Conservation (phyloP, 2,113 vertebrate species). For the Heterotilapia buettikoferi region DNA sequence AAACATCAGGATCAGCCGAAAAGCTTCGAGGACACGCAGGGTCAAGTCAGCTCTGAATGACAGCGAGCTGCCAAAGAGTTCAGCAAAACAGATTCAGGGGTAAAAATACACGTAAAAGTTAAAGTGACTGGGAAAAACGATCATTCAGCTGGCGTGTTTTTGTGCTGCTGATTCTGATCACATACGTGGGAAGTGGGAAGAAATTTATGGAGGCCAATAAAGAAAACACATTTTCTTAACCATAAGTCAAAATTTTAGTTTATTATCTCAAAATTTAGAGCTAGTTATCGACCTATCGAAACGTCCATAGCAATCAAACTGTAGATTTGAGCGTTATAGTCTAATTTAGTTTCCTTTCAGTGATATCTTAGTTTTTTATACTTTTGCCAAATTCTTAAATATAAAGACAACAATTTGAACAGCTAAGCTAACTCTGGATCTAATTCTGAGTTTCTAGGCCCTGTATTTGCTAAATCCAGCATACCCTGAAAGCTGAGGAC, state of each 20-base stretch:
- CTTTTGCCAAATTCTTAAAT: not conserved
- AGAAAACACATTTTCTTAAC: not conserved
- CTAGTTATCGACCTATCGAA: not conserved
- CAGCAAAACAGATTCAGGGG: not conserved
- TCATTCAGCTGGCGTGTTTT: not conserved
- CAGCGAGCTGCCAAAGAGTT: not conserved
- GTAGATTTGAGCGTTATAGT: not conserved
- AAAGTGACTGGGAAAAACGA: not conserved
- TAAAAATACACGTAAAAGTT: not conserved
- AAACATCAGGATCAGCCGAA: slow-evolving; percentile 34
- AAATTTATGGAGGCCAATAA: not conserved
- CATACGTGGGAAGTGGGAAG: not conserved
- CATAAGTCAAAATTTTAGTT: not conserved
- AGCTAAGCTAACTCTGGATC: not conserved
- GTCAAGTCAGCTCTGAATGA: not conserved
- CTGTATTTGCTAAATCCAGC: not conserved
- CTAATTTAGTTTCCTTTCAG: not conserved
- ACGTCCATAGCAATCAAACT: not conserved
- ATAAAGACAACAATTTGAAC: not conserved
- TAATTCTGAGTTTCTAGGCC: not conserved
- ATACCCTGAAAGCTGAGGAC: not conserved
- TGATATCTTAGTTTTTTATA: not conserved
- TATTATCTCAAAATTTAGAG: not conserved
- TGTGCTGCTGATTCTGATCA: not conserved
- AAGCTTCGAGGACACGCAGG: slow-evolving; percentile 23